phyloP scores from a whole-genome alignment of 2,888 invertebrate genomes.

The Loripinus fragilis region DNA sequence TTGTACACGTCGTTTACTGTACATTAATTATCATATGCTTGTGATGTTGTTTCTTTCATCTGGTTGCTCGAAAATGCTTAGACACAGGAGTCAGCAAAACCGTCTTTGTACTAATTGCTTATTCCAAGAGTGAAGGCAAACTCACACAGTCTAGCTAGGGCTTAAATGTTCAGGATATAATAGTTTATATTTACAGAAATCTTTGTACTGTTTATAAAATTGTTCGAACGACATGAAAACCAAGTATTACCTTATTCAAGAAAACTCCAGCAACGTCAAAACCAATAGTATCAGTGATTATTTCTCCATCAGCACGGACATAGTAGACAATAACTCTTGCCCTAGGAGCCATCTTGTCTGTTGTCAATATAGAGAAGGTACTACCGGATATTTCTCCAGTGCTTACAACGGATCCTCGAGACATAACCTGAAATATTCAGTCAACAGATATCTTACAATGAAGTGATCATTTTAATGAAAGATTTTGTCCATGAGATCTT shows the following conservation, averaged over 20 bases:
- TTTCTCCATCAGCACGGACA: constrained; percentile 85
- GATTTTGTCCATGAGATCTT: not conserved
- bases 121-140: too few species aligned
- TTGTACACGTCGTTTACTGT: too few species aligned
- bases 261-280: constrained; percentile 91
- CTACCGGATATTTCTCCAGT: constrained; percentile 61
- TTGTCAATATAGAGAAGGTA: constrained; percentile 87
- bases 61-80: too few species aligned
- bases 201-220: too few species aligned
- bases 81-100: too few species aligned
- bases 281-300: constrained; percentile 94
- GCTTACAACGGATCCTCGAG: constrained; percentile 71
- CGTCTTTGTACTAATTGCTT: too few species aligned
- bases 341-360: constrained; percentile 86
- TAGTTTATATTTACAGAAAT: too few species aligned
- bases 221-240: too few species aligned
- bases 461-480: not conserved
- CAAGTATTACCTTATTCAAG: constrained; percentile 88
- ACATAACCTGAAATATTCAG: constrained; percentile 70
- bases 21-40: too few species aligned
- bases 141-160: too few species aligned
- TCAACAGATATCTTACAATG: not conserved
- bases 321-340: constrained; percentile 92
- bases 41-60: too few species aligned
- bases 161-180: too few species aligned